Evolutionary conservation across 2,888 invertebrate species (phyloP).

Genomic region (Pecten maximus): DNA sequence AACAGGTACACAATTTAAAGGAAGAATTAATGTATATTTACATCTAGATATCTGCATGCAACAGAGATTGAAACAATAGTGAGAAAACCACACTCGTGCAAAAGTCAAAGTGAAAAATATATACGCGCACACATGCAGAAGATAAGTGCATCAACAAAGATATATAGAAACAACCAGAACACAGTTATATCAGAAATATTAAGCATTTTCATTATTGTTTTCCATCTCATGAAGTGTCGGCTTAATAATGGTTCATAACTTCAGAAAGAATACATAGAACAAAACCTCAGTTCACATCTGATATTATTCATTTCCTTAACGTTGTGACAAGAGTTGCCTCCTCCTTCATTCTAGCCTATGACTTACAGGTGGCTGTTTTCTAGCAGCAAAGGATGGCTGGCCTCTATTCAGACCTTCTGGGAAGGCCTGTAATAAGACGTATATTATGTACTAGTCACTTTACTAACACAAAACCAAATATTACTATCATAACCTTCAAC

Average conservation of each 20-base stretch:
- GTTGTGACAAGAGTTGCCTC: neutral
- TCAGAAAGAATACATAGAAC: too few species aligned
- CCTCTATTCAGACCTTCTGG: conserved; percentile 16
- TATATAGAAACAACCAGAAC: neutral
- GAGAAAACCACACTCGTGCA: conserved; percentile 5
- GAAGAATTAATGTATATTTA: neutral
- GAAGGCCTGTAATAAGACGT: conserved; percentile 18
- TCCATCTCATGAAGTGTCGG: too few species aligned
- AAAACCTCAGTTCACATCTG: too few species aligned
- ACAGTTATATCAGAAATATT: too few species aligned
- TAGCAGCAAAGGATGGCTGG: neutral
- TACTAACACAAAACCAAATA: neutral
- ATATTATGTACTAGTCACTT: neutral
- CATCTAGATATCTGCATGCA: neutral
- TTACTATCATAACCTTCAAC: too few species aligned
- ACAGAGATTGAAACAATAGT: neutral
- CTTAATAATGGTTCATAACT: too few species aligned
- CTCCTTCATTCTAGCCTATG: neutral
- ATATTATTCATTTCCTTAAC: too few species aligned
- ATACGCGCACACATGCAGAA: neutral
- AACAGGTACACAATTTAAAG: neutral
- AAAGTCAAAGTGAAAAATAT: neutral
- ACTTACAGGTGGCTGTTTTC: neutral
- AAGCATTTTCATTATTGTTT: too few species aligned
- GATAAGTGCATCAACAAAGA: neutral